phyloP scores from a whole-genome alignment of 1,140 invertebrate genomes.

The Mya arenaria region DNA sequence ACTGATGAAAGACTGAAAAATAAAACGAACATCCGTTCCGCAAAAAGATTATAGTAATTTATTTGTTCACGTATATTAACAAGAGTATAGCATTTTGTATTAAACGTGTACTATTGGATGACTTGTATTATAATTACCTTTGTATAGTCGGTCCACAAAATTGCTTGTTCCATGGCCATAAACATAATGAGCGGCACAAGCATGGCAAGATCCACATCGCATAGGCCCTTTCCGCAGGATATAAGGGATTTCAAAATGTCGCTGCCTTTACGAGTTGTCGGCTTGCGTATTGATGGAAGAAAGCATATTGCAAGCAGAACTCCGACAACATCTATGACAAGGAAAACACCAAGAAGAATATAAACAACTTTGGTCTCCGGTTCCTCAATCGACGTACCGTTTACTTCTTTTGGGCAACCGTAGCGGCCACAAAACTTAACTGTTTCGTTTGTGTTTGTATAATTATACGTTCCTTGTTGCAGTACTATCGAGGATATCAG shows the following conservation, averaged over 20 bases:
- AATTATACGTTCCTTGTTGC: slow-evolving; percentile 46
- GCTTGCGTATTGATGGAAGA: slow-evolving; percentile 59
- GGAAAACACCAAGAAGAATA: slow-evolving; percentile 67
- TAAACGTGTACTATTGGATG: too few relatives aligned
- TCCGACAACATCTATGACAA: slow-evolving; percentile 66
- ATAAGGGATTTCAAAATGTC: slow-evolving; percentile 31
- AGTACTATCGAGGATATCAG: slow-evolving; percentile 65
- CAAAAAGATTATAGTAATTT: too few relatives aligned
- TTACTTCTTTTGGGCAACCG: slow-evolving; percentile 52
- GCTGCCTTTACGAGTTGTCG: slow-evolving; percentile 7
- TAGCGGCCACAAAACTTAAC: slow-evolving; percentile 53
- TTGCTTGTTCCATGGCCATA: slow-evolving; percentile 68
- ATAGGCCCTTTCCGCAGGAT: slow-evolving; percentile 53
- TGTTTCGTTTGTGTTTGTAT: neutral
- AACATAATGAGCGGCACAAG: slow-evolving; percentile 61
- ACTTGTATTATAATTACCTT: slow-evolving; percentile 50
- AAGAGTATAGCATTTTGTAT: too few relatives aligned
- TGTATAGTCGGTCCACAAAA: slow-evolving; percentile 66
- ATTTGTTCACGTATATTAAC: too few relatives aligned
- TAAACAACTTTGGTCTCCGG: slow-evolving; percentile 65
- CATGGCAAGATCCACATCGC: slow-evolving; percentile 50
- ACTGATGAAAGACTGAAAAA: slow-evolving; percentile 93
- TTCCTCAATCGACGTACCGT: slow-evolving; percentile 50
- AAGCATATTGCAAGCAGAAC: slow-evolving; percentile 61
- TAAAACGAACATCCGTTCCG: too few relatives aligned